Evolutionary conservation across 2,113 vertebrate species (phyloP), one percentile per base, ranked within the genome.

Genomic region (Tursiops truncatus): DNA sequence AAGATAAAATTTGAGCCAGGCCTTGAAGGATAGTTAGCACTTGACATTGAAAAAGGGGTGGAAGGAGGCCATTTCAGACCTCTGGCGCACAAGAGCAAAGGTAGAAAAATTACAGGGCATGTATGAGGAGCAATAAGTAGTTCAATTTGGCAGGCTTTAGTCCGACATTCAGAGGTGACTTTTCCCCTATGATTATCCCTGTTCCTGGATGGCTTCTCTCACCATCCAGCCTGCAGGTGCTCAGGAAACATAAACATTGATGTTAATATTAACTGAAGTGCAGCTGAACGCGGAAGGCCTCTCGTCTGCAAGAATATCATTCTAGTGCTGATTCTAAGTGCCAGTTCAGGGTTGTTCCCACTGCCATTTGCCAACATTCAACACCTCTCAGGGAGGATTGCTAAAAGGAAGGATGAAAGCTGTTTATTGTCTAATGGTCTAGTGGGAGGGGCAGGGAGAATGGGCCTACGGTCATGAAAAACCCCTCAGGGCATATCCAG

Each of bases 241-340:
- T 92, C 83, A 91, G 47, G 79, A 94, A 95, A 83, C 73, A 81
- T 91, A 94, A 89, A 89, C 38, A 38, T 63, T 76, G 10, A n/a
- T 68, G 28, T 91, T 94, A 95, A 94, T 79, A 93, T 83, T 77
- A 97, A 89, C 17, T 89, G 28, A 97, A 92, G 18, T 62, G 25
- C 62, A 41, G 18, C 74, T 95, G 53, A 91, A 89, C 71, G 60
- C 13, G 28, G 60, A 96, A 85, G 53, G 15, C 6, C 8, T 94
- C 41, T 90, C 12, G 67, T 83, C n/a, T 82, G 26, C 65, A 86
- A 71, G 77, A 89, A 85, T 21, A 81, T 33, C 5, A 8, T 84
- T 70, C 36, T 76, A 62, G 44, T 86, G 47, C 23, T 89, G 36
- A 80, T 94, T 95, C 65, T 95, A 79, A 91, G 17, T 62, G 17